Evolutionary conservation across 2,113 vertebrate species (phyloP).

Genomic region (Chitala chitala): DNA sequence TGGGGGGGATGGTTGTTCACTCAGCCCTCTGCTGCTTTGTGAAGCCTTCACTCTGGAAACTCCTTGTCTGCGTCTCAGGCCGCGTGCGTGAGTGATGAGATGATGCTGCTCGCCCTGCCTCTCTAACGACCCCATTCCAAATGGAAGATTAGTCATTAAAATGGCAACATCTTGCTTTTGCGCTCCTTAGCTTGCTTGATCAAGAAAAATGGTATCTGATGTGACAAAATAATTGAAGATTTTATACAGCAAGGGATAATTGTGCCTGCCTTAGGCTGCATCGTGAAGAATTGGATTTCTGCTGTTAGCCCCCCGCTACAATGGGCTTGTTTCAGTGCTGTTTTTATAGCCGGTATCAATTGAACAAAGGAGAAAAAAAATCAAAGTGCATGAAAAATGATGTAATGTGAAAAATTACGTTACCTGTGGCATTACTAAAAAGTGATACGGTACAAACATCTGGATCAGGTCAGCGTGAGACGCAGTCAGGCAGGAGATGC

Average conservation of each 20-base stretch:
- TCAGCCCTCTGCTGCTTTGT: conserved; percentile 15
- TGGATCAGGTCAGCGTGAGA: no score
- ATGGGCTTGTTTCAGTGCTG: not conserved
- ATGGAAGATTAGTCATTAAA: conserved; percentile 20
- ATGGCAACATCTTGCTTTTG: conserved; percentile 20
- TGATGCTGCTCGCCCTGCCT: conserved; percentile 21
- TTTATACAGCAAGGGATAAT: conserved; percentile 16
- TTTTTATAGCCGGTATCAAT: not conserved
- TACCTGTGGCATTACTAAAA: no score
- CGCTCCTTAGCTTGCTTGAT: not conserved
- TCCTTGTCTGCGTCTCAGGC: conserved; percentile 26
- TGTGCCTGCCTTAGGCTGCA: conserved; percentile 39
- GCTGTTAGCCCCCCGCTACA: conserved; percentile 20
- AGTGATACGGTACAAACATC: no score
- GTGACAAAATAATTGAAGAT: conserved; percentile 4
- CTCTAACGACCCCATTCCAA: conserved; percentile 30
- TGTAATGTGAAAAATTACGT: no score
- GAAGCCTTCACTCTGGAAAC: conserved; percentile 19
- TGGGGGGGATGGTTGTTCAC: conserved; percentile 19
- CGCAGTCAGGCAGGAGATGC: conserved; percentile 27
- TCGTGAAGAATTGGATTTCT: conserved; percentile 42
- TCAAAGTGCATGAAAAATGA: conserved; percentile 13
- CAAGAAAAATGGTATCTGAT: conserved; percentile 19
- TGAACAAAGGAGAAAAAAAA: not conserved
- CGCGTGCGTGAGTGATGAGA: conserved; percentile 26